Base-by-base conservation (phyloP, 2,888 invertebrate genomes). In the Mesorhabditis belari region DNA sequence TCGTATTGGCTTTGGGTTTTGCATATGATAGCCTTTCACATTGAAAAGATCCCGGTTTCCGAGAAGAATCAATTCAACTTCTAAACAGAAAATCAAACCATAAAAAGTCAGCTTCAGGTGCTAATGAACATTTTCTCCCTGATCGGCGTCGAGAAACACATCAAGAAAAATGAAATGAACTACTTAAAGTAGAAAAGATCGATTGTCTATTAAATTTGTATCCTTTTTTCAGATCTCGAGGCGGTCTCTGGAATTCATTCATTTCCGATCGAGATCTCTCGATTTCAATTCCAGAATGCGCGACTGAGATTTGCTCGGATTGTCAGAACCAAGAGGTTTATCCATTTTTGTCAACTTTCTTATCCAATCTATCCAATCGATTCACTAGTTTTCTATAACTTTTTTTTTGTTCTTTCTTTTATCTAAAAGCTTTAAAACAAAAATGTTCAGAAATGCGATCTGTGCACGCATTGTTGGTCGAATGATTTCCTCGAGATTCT, bases 1-100 rank as follows among this genome's bases (percentile, higher is more conserved):
- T n/a, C n/a, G n/a, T n/a, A n/a, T n/a, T n/a, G n/a, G n/a, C n/a
- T n/a, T n/a, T n/a, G n/a, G n/a, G n/a, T n/a, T n/a, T n/a, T n/a
- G n/a, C n/a, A n/a, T n/a, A n/a, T n/a, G n/a, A n/a, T n/a, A n/a
- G n/a, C n/a, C n/a, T n/a, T n/a, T n/a, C n/a, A n/a, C n/a, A n/a
- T n/a, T n/a, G n/a, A n/a, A n/a, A n/a, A n/a, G n/a, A n/a, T n/a
- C n/a, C n/a, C n/a, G n/a, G n/a, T n/a, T n/a, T n/a, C n/a, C n/a
- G n/a, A n/a, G n/a, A n/a, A n/a, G n/a, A n/a, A n/a, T n/a, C n/a
- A n/a, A n/a, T n/a, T n/a, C n/a, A n/a, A n/a, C n/a, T n/a, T n/a
- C n/a, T n/a, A 55, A 55, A 55, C 55, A 35, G 55, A 55, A 55
- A 55, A 55, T 21, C 35, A 28, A 35, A 19, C 12, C 55, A 35